These are phyloP conservation scores for Azemiops feae DNA, from an alignment of 2,113 vertebrate species.

Conservation along the genomic window DNA sequence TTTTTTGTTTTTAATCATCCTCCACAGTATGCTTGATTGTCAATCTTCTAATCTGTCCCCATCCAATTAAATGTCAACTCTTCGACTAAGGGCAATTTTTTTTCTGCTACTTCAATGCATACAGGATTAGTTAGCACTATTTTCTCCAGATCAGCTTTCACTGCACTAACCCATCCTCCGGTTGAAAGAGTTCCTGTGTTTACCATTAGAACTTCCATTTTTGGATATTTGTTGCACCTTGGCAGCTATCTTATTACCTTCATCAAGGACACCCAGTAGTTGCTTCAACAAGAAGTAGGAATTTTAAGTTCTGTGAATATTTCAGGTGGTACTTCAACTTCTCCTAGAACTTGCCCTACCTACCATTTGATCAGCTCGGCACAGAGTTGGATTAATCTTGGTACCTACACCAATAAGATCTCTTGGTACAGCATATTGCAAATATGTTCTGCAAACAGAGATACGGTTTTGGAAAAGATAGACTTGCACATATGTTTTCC, in stretches of 20 bases:
- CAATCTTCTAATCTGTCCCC: slow-evolving; percentile 98
- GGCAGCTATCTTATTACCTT: slow-evolving; percentile 98
- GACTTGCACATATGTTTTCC: slow-evolving; percentile 99
- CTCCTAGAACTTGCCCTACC: slow-evolving; percentile 90
- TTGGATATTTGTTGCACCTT: slow-evolving; percentile 99
- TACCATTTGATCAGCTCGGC: slow-evolving; percentile 96
- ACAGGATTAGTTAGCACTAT: slow-evolving; percentile 97
- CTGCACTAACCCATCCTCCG: slow-evolving; percentile 93
- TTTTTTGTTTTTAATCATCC: slow-evolving; percentile 83
- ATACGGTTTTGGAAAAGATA: slow-evolving; percentile 98
- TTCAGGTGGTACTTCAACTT: slow-evolving; percentile 93
- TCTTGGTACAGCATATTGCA: slow-evolving; percentile 94
- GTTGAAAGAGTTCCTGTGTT: slow-evolving; percentile 97
- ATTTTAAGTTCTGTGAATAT: slow-evolving; percentile 98
- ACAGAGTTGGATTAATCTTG: slow-evolving; percentile 96
- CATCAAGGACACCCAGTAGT: slow-evolving; percentile 92
- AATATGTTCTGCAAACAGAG: slow-evolving; percentile 94
- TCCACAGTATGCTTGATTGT: slow-evolving; percentile 98
- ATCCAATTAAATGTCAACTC: slow-evolving; percentile 98
- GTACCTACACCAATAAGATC: slow-evolving; percentile 98
- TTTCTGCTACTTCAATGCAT: slow-evolving; percentile 98
- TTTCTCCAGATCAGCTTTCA: slow-evolving; percentile 97
- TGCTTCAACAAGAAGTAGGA: slow-evolving; percentile 94
- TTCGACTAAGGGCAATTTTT: slow-evolving; percentile 93
- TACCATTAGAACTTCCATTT: slow-evolving; percentile 97